Evolutionary conservation across 2,113 vertebrate genomes (phyloP).

Genomic region (Carassius carassius): DNA sequence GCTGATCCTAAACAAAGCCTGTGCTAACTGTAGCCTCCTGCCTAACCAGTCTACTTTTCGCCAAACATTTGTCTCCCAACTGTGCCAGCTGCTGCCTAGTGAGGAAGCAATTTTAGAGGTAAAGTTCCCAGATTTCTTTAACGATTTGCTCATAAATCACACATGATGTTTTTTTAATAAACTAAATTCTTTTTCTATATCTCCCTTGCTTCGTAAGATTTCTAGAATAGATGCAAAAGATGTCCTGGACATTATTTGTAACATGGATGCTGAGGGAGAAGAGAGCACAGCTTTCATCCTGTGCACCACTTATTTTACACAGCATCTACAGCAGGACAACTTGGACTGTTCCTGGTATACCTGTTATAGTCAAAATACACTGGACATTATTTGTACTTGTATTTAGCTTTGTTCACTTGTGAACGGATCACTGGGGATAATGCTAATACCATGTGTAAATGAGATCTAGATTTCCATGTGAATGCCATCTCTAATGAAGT

Average conservation of each 20-base stretch:
- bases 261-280: constrained; percentile 94
- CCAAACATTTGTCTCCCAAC: constrained; percentile 89
- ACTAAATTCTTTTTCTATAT: background rate
- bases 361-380: background rate
- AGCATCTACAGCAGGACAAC: constrained; percentile 93
- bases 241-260: constrained; percentile 93
- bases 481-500: background rate
- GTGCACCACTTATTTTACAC: constrained; percentile 95
- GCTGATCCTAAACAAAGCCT: constrained; percentile 87
- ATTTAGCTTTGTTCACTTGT: background rate
- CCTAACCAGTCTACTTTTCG: constrained; percentile 87
- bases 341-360: constrained; percentile 90
- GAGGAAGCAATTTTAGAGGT: constrained; percentile 97
- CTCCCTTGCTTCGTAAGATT: constrained; percentile 77
- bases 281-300: constrained; percentile 94
- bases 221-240: constrained; percentile 94
- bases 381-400: background rate
- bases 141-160: background rate
- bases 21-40: constrained; percentile 85
- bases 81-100: constrained; percentile 91
- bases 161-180: background rate
- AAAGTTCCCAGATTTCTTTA: background rate
- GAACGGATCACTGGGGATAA: background rate
- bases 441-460: background rate
- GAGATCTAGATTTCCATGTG: background rate